These are phyloP conservation scores for Hyles lineata DNA, from an alignment of 2,888 invertebrate species.

Conservation along the genomic window DNA sequence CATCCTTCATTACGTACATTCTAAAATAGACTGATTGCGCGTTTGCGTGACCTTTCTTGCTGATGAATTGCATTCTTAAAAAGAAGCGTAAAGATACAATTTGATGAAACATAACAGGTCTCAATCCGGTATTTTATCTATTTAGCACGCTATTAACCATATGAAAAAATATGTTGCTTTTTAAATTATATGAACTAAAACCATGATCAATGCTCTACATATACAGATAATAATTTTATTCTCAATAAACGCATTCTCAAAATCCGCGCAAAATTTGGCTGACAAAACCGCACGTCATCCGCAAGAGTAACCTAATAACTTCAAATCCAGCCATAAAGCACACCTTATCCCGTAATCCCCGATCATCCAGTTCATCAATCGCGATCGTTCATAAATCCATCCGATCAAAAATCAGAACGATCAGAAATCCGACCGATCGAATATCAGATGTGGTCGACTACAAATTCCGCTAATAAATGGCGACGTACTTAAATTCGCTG, in stretches of 20 bases:
- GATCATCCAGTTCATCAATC: conserved; percentile 32
- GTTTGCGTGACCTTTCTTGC: too few species aligned
- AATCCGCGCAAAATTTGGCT: background rate
- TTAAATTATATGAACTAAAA: too few species aligned
- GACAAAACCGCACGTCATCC: background rate
- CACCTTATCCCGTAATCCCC: background rate
- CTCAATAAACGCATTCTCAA: background rate
- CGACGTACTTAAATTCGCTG: conserved; percentile 55
- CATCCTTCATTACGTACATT: too few species aligned
- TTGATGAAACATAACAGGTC: too few species aligned
- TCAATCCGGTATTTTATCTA: too few species aligned
- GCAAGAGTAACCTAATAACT: background rate
- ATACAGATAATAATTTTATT: background rate
- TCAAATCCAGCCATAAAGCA: background rate
- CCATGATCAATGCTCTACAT: too few species aligned
- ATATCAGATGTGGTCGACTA: conserved; percentile 53
- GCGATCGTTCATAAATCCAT: conserved; percentile 37
- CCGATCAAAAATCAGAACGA: conserved; percentile 50
- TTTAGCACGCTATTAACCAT: too few species aligned
- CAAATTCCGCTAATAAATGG: conserved; percentile 60
- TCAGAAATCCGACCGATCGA: conserved; percentile 38
- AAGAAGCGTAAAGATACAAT: too few species aligned
- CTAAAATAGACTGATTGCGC: too few species aligned
- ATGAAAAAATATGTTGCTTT: too few species aligned
- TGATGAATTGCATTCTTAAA: too few species aligned